Evolutionary conservation across 1,140 invertebrate genomes (phyloP).

Genomic region (Camponotus pennsylvanicus): DNA sequence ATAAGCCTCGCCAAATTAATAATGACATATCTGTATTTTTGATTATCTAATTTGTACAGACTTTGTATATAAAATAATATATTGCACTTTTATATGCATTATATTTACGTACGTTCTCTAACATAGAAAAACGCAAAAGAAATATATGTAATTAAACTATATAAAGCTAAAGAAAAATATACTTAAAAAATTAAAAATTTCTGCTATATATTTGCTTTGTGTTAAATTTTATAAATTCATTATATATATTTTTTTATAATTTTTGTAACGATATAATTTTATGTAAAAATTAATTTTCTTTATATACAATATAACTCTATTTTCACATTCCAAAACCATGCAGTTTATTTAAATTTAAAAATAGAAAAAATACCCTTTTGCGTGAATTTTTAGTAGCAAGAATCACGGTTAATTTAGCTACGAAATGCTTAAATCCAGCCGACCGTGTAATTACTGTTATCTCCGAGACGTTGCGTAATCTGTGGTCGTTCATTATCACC

Average conservation of each 20-base stretch:
- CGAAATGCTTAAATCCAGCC: conserved; percentile 49
- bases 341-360: neutral
- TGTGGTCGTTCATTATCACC: conserved; percentile 53
- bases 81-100: neutral
- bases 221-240: conserved; percentile 1
- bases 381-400: conserved; percentile 17
- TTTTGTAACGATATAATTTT: neutral
- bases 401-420: conserved; percentile 49
- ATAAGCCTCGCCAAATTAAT: neutral
- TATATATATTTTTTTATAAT: neutral
- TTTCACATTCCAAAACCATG: neutral
- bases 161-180: neutral
- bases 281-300: neutral
- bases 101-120: neutral
- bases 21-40: neutral
- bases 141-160: neutral
- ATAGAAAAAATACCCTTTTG: neutral
- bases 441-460: conserved; percentile 58
- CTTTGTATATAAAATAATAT: neutral
- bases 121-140: neutral
- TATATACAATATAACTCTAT: neutral
- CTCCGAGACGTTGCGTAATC: conserved; percentile 57
- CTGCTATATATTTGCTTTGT: neutral
- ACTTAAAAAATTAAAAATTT: neutral
- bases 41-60: neutral